phyloP scores from a whole-genome alignment of 53 echinoderm and acorn worm species.

The Antedon mediterranea region DNA sequence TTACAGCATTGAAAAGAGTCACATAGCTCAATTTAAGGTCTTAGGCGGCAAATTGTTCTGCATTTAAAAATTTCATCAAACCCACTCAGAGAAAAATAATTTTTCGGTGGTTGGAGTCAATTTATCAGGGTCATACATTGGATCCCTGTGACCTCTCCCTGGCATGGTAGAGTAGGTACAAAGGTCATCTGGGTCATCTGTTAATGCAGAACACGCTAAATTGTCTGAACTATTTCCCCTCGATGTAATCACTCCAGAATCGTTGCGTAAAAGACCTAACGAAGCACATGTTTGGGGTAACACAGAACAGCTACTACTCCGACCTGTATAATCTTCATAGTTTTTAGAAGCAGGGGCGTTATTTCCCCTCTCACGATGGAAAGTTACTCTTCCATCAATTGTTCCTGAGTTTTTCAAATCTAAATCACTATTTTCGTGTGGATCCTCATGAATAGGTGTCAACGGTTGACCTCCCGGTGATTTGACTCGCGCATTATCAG shows the following conservation, averaged over 20 bases:
- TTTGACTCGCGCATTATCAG: conserved; percentile 4
- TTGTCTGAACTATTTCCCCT: background rate
- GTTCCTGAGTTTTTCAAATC: conserved; percentile 1
- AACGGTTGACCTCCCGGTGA: conserved; percentile 1
- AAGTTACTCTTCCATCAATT: background rate
- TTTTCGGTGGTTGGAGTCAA: background rate
- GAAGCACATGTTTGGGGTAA: background rate
- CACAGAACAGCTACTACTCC: background rate
- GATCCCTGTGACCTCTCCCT: background rate
- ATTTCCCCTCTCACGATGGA: background rate
- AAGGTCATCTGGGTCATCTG: background rate
- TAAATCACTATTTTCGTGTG: conserved; percentile 9
- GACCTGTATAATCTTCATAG: background rate
- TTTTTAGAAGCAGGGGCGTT: background rate
- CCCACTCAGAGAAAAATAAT: background rate
- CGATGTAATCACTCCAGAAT: background rate
- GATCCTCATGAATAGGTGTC: conserved; percentile 25
- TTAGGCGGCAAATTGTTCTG: too few relatives aligned
- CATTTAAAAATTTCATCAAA: background rate
- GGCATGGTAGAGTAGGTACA: background rate
- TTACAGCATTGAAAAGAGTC: background rate
- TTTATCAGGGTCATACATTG: background rate
- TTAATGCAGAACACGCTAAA: background rate
- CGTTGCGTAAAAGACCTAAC: background rate
- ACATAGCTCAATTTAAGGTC: too few relatives aligned